These are phyloP conservation scores for Ascidia mentula DNA, from an alignment of 23 tunicate genomes.

Conservation along the genomic window DNA sequence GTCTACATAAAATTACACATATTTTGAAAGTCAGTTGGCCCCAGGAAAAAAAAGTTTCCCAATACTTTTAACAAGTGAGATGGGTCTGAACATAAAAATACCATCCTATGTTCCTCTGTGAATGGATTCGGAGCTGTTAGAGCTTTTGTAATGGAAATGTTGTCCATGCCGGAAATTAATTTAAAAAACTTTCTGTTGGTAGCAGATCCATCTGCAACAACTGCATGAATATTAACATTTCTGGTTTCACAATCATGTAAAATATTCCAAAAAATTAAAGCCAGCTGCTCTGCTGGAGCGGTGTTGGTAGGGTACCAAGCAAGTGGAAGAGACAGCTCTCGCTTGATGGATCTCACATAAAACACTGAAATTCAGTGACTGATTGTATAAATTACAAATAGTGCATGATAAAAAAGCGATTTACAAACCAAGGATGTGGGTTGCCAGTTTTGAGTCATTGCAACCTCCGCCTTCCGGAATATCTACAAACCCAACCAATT, in stretches of 20 bases:
- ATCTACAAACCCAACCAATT: too few relatives aligned
- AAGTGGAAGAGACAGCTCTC: constrained; percentile 13
- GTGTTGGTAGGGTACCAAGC: constrained; percentile 29
- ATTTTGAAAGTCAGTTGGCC: too few relatives aligned
- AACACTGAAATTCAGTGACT: too few relatives aligned
- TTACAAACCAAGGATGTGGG: too few relatives aligned
- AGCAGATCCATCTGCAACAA: constrained; percentile 30
- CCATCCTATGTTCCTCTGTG: background rate
- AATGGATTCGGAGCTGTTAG: background rate
- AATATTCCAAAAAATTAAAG: constrained; percentile 24
- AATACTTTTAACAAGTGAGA: background rate
- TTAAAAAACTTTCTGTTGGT: constrained; percentile 44
- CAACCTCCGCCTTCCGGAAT: too few relatives aligned
- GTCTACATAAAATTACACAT: too few relatives aligned
- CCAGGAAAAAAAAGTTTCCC: too few relatives aligned
- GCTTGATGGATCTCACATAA: constrained; percentile 18
- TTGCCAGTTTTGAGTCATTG: too few relatives aligned
- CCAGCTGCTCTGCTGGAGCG: constrained; percentile 15
- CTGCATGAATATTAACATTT: constrained; percentile 13
- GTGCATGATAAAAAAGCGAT: too few relatives aligned
- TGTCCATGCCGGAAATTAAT: background rate
- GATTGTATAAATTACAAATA: too few relatives aligned
- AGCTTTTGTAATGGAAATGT: background rate
- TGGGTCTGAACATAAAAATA: background rate
- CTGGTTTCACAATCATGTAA: constrained; percentile 31